phyloP scores from a whole-genome alignment of 1,140 invertebrate genomes.

The Drosophila lacteicornis region DNA sequence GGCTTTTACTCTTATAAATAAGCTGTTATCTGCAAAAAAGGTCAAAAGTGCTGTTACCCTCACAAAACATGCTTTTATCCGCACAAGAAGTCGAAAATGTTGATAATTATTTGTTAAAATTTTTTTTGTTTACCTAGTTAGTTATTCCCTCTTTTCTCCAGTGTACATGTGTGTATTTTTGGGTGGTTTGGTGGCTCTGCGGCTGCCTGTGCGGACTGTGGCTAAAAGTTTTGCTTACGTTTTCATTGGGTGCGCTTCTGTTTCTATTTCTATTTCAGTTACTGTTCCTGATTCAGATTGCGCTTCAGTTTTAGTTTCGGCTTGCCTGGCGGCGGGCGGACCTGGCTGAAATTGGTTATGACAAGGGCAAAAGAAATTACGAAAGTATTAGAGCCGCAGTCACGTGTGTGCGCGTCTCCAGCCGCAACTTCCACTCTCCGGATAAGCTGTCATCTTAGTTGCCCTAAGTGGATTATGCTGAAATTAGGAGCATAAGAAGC shows the following conservation, averaged over 20 bases:
- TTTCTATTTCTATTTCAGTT: conserved; percentile 17
- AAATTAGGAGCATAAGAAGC: conserved; percentile 12
- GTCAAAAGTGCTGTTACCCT: no score
- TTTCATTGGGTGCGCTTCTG: conserved; percentile 36
- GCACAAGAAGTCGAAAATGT: no score
- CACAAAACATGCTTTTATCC: no score
- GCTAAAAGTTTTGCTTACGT: conserved; percentile 65
- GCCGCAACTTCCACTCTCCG: neutral
- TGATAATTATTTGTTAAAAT: no score
- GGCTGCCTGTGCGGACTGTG: conserved; percentile 11
- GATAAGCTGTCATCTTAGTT: conserved; percentile 28
- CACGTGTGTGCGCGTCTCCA: conserved; percentile 45
- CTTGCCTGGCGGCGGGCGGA: conserved; percentile 12
- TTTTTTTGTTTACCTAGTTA: no score
- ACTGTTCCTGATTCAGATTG: conserved; percentile 12
- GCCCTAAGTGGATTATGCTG: conserved; percentile 32
- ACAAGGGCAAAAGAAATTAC: conserved; percentile 65
- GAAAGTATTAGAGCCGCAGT: conserved; percentile 68
- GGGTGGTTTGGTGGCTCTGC: conserved; percentile 9
- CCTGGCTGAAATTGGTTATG: conserved; percentile 67
- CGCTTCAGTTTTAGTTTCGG: conserved; percentile 34
- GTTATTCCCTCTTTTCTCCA: neutral
- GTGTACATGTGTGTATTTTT: conserved; percentile 20
- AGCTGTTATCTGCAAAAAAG: no score
- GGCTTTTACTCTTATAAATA: no score